Percentiles rank a stretch among this genome's conserved stretches.
phyloP scores from a whole-genome alignment of 2,113 vertebrate species.

The Grammomys dolichurus region DNA sequence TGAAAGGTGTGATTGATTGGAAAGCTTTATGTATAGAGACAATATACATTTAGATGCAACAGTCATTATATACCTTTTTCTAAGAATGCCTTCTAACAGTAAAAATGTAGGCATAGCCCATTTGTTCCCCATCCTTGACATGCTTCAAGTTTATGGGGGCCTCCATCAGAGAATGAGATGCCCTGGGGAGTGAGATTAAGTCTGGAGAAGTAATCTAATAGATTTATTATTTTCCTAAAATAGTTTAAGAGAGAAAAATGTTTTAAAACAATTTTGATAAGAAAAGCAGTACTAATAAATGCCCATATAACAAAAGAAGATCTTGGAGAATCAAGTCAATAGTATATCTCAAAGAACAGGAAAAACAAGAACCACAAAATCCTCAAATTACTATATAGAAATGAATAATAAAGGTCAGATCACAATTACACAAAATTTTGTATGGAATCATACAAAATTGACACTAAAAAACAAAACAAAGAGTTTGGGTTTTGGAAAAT shows the following conservation, averaged over 20 bases:
- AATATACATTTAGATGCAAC: neutral
- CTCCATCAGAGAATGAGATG: neutral
- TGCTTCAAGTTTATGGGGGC: neutral
- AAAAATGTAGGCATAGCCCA: neutral
- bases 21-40: neutral
- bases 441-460: too few relatives aligned
- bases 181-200: fast-evolving
- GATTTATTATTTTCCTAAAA: neutral
- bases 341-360: neutral
- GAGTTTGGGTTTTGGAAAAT: neutral
- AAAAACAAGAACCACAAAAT: neutral
- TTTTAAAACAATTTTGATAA: neutral
- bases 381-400: neutral
- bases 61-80: neutral
- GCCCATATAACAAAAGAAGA: neutral
- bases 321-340: neutral
- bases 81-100: fast-evolving
- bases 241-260: neutral
- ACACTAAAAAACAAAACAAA: neutral
- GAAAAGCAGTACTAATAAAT: neutral
- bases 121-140: neutral
- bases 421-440: neutral
- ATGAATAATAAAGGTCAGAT: neutral
- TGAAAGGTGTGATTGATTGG: neutral
- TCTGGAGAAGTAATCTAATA: neutral